Conservation (phyloP, 2,113 vertebrate species). For the Aegithalos caudatus region DNA sequence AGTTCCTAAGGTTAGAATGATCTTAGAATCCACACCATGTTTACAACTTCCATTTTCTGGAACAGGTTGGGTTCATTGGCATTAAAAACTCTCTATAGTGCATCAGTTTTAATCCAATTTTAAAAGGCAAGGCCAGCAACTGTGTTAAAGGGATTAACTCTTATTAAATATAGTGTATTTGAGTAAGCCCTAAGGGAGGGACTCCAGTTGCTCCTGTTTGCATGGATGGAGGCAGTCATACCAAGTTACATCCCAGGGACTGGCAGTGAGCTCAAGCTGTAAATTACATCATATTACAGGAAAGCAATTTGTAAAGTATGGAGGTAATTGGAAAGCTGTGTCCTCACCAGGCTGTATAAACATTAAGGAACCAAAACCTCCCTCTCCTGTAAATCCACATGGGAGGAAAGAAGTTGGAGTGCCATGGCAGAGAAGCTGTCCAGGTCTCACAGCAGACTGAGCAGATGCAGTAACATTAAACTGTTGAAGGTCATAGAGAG, state of each 20-base stretch:
- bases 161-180: slow-evolving; percentile 66
- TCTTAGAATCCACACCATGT: not conserved
- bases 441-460: not conserved
- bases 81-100: slow-evolving; percentile 61
- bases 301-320: not conserved
- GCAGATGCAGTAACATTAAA: not conserved
- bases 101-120: slow-evolving; percentile 66
- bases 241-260: slow-evolving; percentile 18
- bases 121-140: slow-evolving; percentile 59
- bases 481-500: not conserved
- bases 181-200: slow-evolving; percentile 53
- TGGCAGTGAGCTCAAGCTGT: not conserved
- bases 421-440: not conserved
- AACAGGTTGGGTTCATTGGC: slow-evolving; percentile 58
- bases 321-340: not conserved
- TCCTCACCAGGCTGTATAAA: not conserved
- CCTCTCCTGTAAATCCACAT: not conserved
- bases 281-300: not conserved
- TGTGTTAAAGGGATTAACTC: slow-evolving; percentile 67
- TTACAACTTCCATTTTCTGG: slow-evolving; percentile 55
- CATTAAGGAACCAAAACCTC: not conserved
- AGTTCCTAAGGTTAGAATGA: not conserved
- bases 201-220: slow-evolving; percentile 40
- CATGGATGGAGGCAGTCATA: not conserved
- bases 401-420: not conserved